Evolutionary conservation across 53 echinoderm and acorn worm genomes (phyloP).

Genomic region (Stichopus horrens): DNA sequence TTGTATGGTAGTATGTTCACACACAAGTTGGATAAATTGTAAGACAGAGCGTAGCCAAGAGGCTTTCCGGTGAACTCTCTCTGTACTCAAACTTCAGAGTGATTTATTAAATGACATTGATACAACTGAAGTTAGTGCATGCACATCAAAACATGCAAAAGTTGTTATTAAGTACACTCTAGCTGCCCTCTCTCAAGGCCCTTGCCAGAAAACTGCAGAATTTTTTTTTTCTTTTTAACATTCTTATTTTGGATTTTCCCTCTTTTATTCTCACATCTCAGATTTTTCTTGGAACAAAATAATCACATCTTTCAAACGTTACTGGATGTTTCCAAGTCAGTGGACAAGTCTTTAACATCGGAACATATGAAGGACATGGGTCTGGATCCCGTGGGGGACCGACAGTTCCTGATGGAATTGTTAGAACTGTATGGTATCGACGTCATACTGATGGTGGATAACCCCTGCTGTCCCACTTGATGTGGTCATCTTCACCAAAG

Average conservation of each 20-base stretch:
- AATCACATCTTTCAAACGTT: conserved; percentile 95
- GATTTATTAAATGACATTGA: too few species aligned
- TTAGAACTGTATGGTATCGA: conserved; percentile 96
- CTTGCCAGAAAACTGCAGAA: not conserved
- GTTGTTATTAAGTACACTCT: not conserved
- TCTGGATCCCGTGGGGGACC: conserved; percentile 86
- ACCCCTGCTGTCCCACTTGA: conserved; percentile 92
- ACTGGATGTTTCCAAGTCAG: conserved; percentile 70
- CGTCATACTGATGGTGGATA: conserved; percentile 93
- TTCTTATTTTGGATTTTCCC: not conserved
- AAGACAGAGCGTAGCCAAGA: too few species aligned
- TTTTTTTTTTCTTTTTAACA: not conserved
- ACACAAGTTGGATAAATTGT: too few species aligned
- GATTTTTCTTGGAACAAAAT: conserved; percentile 94
- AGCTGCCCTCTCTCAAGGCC: too few species aligned
- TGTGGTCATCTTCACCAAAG: not conserved
- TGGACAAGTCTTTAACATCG: conserved; percentile 84
- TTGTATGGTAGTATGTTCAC: too few species aligned
- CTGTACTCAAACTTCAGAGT: too few species aligned
- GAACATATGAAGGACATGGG: conserved; percentile 98
- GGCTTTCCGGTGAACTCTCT: too few species aligned
- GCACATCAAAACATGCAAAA: too few species aligned
- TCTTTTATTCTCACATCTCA: conserved; percentile 40
- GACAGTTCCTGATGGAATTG: conserved; percentile 94
- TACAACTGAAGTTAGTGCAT: too few species aligned